A percentile compares a stretch with the other conserved stretches of the same genome.
Conservation (phyloP, 2,888 invertebrate species). For the Elegia similella region DNA sequence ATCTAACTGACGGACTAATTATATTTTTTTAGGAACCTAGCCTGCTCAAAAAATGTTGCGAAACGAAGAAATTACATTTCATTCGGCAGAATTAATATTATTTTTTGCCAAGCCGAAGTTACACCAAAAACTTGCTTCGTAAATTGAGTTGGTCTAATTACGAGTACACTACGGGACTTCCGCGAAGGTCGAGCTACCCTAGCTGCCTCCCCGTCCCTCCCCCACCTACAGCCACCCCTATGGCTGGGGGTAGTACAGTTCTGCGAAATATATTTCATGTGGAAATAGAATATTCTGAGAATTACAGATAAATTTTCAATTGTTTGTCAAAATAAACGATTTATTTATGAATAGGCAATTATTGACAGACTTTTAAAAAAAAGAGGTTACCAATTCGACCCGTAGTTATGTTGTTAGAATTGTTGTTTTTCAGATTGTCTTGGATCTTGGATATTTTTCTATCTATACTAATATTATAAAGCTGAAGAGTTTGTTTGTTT, state of each 20-base stretch:
- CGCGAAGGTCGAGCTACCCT: conserved; percentile 49
- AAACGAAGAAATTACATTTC: not conserved
- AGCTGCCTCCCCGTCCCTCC: conserved; percentile 24
- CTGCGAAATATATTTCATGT: not conserved
- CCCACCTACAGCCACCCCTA: conserved; percentile 15
- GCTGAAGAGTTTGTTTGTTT: too few species aligned
- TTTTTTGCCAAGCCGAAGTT: conserved; percentile 37
- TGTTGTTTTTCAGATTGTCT: too few species aligned
- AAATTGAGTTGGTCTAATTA: conserved; percentile 51
- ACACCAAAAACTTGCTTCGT: conserved; percentile 25
- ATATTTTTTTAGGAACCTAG: too few species aligned
- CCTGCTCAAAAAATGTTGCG: not conserved
- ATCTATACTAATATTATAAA: too few species aligned
- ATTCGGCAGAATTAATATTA: not conserved
- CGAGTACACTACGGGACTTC: conserved; percentile 48
- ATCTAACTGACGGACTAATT: too few species aligned
- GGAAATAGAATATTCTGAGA: not conserved
- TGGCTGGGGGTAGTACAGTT: conserved; percentile 15
- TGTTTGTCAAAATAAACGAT: too few species aligned
- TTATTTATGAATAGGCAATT: too few species aligned
- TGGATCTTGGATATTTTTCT: too few species aligned
- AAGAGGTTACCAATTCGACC: too few species aligned
- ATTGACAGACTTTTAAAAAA: too few species aligned
- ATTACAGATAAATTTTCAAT: too few species aligned
- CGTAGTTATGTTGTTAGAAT: too few species aligned